Evolutionary conservation across 92 coral and sea anemone species (phyloP).

Genomic region (Muricea muricata): DNA sequence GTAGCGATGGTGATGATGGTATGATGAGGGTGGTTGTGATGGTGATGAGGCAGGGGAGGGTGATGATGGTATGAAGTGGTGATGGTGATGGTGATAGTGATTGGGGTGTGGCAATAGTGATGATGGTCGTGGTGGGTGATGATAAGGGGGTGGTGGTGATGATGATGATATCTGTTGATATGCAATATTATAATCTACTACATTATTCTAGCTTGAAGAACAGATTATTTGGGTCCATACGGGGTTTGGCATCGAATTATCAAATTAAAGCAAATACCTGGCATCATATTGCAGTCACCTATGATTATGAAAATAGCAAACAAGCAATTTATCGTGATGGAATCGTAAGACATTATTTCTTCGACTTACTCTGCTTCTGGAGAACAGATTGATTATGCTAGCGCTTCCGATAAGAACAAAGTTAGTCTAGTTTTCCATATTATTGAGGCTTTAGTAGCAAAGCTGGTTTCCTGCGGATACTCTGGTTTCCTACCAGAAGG

Average conservation of each 20-base stretch:
- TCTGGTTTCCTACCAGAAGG: no score
- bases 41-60: no score
- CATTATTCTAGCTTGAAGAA: background rate
- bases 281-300: constrained; percentile 8
- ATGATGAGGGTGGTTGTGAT: no score
- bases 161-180: background rate
- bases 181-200: background rate
- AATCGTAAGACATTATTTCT: background rate
- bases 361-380: background rate
- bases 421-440: no score
- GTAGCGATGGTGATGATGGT: no score
- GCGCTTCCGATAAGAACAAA: no score
- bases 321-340: constrained; percentile 4
- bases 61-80: background rate
- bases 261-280: background rate
- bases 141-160: background rate
- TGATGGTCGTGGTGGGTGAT: background rate
- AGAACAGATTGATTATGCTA: no score
- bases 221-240: background rate
- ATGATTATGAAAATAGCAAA: constrained; percentile 6
- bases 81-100: background rate
- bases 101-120: background rate
- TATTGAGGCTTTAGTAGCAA: no score
- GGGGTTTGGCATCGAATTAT: background rate
- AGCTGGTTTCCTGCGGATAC: no score